phyloP scores from a whole-genome alignment of 2,888 invertebrate genomes.

The Antheraea yamamai region DNA sequence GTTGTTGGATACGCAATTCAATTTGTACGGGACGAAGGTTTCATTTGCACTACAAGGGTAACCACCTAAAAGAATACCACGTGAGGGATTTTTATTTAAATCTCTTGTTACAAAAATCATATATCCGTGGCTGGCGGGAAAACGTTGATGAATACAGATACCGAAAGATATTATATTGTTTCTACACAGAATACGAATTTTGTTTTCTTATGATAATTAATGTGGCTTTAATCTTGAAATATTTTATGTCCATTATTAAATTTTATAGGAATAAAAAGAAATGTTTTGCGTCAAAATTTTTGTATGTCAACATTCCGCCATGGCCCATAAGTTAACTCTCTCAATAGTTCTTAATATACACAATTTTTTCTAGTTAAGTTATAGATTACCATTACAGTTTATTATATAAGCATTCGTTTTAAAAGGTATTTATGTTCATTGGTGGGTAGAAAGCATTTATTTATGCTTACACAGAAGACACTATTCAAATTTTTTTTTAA shows the following conservation, averaged over 20 bases:
- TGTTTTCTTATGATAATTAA: neutral
- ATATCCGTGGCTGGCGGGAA: neutral
- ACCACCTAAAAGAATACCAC: slow-evolving; percentile 36
- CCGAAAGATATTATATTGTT: neutral
- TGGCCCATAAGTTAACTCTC: too few relatives aligned
- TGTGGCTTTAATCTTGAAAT: neutral
- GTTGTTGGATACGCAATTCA: slow-evolving; percentile 34
- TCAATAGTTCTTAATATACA: too few relatives aligned
- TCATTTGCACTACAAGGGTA: slow-evolving; percentile 45
- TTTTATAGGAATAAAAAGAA: neutral
- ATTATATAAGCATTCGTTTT: too few relatives aligned
- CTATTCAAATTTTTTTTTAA: too few relatives aligned
- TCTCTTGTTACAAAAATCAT: neutral
- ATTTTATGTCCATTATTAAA: neutral
- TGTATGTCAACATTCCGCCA: too few relatives aligned
- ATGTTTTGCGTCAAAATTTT: too few relatives aligned
- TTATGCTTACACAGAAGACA: too few relatives aligned
- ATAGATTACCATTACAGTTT: too few relatives aligned
- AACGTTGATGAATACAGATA: neutral
- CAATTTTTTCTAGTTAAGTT: too few relatives aligned
- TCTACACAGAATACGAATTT: neutral
- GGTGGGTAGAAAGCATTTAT: too few relatives aligned
- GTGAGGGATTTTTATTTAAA: neutral
- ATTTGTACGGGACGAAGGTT: slow-evolving; percentile 36
- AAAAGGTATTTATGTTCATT: too few relatives aligned